Base-by-base conservation (phyloP, 2,888 invertebrate species). In the Petrolisthes manimaculis region DNA sequence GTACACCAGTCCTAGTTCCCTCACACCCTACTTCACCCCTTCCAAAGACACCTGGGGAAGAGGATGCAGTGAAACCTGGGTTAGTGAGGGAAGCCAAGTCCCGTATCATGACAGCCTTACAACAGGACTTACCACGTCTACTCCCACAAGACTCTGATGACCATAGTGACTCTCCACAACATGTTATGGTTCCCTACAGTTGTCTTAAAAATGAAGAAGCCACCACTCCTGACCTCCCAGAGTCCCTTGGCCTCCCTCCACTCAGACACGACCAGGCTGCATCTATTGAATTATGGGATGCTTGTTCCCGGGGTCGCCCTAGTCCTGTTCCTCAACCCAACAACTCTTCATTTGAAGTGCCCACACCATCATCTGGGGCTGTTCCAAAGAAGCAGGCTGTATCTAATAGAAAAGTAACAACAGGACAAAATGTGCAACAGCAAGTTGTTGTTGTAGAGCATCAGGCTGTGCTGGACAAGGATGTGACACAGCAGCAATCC, bases 221-320 rank as follows among this genome's bases (percentile, higher is more conserved):
- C 21, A 54, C 61, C 21, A 61, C 88, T 75, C 85, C 85, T 14
- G 86, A 86, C 37, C 9, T 69, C n/a, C 12, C 51, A 51, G 89
- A 85, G 4, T 6, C 1, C 4, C 53, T 56, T 3, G 61, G 18
- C 12, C n/a, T 81, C 9, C 89, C 85, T n/a, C 85, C 88, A 1
- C 56, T 88, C 21, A 88, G 81, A 21, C 71, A 80, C 37, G 88
- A 88, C 14, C 80, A 88, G 51, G 88, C 84, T 5, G 75, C 84
- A n/a, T 81, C 75, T 3, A 81, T 88, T 9, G 88, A 88, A 75
- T 18, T 84, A 56, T 88, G 88, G 88, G 88, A 80, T 51, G 61
- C 87, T 24, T 71, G 54, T 14, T 84, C 75, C 56, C 84, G 80
- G 75, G 81, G 84, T 18, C 55, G 21, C 18, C 53, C 84, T 24